These are phyloP conservation scores for Odiellus spinosus DNA, from an alignment of 2,888 invertebrate genomes.

Conservation along the genomic window DNA sequence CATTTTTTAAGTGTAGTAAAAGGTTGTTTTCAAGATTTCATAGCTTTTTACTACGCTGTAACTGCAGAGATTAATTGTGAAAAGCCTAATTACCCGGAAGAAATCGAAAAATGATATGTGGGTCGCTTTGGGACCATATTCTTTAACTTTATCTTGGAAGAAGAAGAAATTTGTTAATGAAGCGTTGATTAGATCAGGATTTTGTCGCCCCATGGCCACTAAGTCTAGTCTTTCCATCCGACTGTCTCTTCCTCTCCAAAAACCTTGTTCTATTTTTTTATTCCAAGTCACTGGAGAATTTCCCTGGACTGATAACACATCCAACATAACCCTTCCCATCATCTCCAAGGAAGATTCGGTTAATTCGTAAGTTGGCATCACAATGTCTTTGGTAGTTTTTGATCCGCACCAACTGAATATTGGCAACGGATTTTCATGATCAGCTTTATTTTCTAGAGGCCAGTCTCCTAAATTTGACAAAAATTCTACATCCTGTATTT, in stretches of 20 bases:
- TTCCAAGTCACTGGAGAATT: slow-evolving; percentile 51
- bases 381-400: slow-evolving; percentile 63
- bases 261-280: slow-evolving; percentile 52
- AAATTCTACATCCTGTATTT: slow-evolving; percentile 71
- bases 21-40: slow-evolving; percentile 1
- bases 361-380: slow-evolving; percentile 87
- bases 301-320: slow-evolving; percentile 77
- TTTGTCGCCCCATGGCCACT: slow-evolving; percentile 52
- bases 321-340: slow-evolving; percentile 78
- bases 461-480: slow-evolving; percentile 89
- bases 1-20: slow-evolving; percentile 3
- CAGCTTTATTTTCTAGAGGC: slow-evolving; percentile 46
- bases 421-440: slow-evolving; percentile 42
- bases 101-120: slow-evolving; percentile 82
- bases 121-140: slow-evolving; percentile 69
- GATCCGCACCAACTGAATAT: slow-evolving; percentile 96
- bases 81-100: slow-evolving; percentile 53
- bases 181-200: slow-evolving; percentile 70
- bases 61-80: neutral
- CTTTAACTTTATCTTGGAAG: slow-evolving; percentile 61
- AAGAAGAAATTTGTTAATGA: slow-evolving; percentile 93
- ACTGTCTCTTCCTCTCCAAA: slow-evolving; percentile 89
- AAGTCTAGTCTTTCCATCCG: slow-evolving; percentile 65
- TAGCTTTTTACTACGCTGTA: neutral
- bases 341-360: slow-evolving; percentile 80